These are phyloP conservation scores for Sicus ferrugineus DNA, from an alignment of 2,888 invertebrate species.

Conservation along the genomic window DNA sequence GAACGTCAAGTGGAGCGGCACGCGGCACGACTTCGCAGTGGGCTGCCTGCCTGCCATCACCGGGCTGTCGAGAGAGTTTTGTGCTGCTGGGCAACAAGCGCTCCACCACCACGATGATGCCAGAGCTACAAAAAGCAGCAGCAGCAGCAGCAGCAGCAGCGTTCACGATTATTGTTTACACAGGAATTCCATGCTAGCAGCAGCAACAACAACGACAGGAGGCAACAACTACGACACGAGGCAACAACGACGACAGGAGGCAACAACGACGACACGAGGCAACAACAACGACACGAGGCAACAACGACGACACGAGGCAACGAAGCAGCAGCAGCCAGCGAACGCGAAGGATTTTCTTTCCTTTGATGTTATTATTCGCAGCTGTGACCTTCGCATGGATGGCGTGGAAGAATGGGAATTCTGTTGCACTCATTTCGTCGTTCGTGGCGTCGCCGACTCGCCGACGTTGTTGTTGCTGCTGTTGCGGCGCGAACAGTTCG, in stretches of 20 bases:
- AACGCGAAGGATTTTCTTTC: constrained; percentile 30
- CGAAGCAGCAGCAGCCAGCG: constrained; percentile 5
- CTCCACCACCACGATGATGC: constrained; percentile 5
- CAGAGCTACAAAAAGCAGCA: not conserved
- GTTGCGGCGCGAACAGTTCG: constrained; percentile 4
- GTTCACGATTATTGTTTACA: constrained; percentile 38
- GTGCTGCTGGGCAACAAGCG: constrained; percentile 40
- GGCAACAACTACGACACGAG: not conserved
- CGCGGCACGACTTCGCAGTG: constrained; percentile 31
- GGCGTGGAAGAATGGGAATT: constrained; percentile 8
- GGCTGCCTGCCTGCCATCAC: not conserved
- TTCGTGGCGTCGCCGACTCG: not conserved
- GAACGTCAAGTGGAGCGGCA: not conserved
- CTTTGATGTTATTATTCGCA: constrained; percentile 38
- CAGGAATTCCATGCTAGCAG: constrained; percentile 31
- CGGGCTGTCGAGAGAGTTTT: constrained; percentile 34
- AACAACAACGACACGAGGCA: constrained; percentile 1
- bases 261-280: not conserved
- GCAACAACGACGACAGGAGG: not conserved
- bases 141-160: not conserved
- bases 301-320: not conserved
- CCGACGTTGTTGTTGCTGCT: constrained; percentile 9
- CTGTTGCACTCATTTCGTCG: constrained; percentile 29
- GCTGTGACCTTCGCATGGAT: constrained; percentile 37
- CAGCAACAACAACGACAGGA: not conserved